These are phyloP conservation scores for Pocillopora grandis DNA, from an alignment of 92 coral and sea anemone species.

Conservation along the genomic window DNA sequence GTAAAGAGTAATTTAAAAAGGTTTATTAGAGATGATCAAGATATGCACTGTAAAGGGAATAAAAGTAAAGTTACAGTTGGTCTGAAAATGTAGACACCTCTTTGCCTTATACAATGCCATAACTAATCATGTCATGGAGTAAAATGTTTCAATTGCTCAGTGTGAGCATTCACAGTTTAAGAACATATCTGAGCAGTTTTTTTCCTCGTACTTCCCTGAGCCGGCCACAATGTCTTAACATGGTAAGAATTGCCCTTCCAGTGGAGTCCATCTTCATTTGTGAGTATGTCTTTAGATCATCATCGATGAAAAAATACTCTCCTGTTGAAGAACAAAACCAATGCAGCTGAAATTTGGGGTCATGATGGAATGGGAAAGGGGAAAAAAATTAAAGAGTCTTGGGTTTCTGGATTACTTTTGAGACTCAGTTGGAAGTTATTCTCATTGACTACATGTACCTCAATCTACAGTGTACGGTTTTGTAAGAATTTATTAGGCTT, in stretches of 20 bases:
- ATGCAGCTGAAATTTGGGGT: not conserved
- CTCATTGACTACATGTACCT: not conserved
- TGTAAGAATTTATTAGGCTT: no score
- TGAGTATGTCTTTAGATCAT: constrained; percentile 83
- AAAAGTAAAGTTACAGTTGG: not conserved
- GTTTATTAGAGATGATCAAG: not conserved
- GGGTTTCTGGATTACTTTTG: not conserved
- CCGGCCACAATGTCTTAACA: constrained; percentile 86
- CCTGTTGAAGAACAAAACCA: constrained; percentile 49
- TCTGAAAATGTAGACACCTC: not conserved
- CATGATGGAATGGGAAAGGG: no score
- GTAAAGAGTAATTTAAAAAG: not conserved
- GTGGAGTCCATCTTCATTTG: constrained; percentile 79
- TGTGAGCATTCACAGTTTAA: constrained; percentile 42
- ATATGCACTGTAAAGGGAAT: not conserved
- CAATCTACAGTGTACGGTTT: no score
- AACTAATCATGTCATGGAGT: not conserved
- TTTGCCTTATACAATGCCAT: not conserved
- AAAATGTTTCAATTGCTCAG: no score
- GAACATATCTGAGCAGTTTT: constrained; percentile 83
- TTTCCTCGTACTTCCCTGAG: constrained; percentile 88
- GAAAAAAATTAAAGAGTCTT: no score
- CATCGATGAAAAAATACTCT: constrained; percentile 80
- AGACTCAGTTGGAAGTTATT: not conserved
- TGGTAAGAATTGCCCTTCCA: constrained; percentile 74